These are phyloP conservation scores for Mixornis gularis DNA, from an alignment of 2,113 vertebrate species.

Conservation along the genomic window DNA sequence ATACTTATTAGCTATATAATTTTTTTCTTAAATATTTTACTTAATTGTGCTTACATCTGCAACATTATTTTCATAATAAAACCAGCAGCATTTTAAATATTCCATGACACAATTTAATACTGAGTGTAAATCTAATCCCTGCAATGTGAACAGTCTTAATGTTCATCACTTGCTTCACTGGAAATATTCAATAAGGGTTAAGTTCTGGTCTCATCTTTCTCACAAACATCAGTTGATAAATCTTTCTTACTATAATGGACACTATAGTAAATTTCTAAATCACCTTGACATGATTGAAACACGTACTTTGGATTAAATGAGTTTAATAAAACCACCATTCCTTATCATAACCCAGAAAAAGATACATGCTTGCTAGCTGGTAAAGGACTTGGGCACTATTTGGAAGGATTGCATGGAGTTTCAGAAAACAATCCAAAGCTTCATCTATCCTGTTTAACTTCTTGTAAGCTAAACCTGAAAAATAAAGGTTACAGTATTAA, in stretches of 20 bases:
- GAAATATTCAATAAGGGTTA: not conserved
- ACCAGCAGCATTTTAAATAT: not conserved
- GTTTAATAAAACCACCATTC: not conserved
- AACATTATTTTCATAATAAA: not conserved
- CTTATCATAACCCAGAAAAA: conserved; percentile 25
- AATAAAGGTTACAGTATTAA: not conserved
- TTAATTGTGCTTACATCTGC: not conserved
- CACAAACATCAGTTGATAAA: not conserved
- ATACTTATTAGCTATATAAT: not conserved
- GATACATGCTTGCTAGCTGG: conserved; percentile 94
- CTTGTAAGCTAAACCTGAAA: conserved; percentile 87
- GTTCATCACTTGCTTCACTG: not conserved
- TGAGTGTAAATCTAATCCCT: not conserved
- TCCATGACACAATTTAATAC: not conserved
- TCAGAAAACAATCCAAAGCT: conserved; percentile 91
- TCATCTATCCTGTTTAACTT: conserved; percentile 84
- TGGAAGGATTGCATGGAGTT: conserved; percentile 90
- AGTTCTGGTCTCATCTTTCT: not conserved
- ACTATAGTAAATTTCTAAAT: not conserved
- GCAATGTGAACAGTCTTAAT: not conserved
- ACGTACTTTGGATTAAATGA: not conserved
- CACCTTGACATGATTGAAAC: not conserved
- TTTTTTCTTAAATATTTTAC: not conserved
- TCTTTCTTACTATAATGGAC: not conserved
- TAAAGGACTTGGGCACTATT: conserved; percentile 90